These are phyloP conservation scores for Gorsachius goisagi DNA, from an alignment of 2,113 vertebrate genomes.

Conservation along the genomic window DNA sequence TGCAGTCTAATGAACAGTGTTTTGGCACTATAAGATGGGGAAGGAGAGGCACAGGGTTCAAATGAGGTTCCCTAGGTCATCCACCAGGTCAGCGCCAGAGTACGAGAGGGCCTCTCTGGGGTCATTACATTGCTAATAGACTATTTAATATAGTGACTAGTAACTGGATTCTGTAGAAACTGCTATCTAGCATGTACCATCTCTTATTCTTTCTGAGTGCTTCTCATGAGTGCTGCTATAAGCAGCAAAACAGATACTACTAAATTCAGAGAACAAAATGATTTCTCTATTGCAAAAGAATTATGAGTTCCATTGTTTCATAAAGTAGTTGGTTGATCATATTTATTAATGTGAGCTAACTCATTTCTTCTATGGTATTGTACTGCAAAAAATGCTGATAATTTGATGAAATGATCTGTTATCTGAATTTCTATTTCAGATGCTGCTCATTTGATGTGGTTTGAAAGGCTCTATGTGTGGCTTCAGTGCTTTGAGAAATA, in stretches of 20 bases:
- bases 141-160: not conserved
- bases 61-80: not conserved
- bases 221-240: not conserved
- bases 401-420: not conserved
- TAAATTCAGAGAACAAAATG: not conserved
- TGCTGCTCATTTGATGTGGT: constrained; percentile 96
- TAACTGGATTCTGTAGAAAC: not conserved
- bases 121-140: not conserved
- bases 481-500: constrained; percentile 98
- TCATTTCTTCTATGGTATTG: not conserved
- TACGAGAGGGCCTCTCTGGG: not conserved
- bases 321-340: not conserved
- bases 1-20: not conserved
- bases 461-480: constrained; percentile 94
- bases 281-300: not conserved
- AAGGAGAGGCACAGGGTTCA: not conserved
- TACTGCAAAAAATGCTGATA: not conserved
- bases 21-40: not conserved
- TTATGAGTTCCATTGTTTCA: not conserved
- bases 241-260: not conserved
- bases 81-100: not conserved
- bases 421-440: constrained; percentile 77
- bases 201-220: not conserved
- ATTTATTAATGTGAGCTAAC: not conserved
- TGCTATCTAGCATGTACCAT: not conserved